Base-by-base conservation (phyloP, 2,888 invertebrate species). In the Chrysolina oricalcia region DNA sequence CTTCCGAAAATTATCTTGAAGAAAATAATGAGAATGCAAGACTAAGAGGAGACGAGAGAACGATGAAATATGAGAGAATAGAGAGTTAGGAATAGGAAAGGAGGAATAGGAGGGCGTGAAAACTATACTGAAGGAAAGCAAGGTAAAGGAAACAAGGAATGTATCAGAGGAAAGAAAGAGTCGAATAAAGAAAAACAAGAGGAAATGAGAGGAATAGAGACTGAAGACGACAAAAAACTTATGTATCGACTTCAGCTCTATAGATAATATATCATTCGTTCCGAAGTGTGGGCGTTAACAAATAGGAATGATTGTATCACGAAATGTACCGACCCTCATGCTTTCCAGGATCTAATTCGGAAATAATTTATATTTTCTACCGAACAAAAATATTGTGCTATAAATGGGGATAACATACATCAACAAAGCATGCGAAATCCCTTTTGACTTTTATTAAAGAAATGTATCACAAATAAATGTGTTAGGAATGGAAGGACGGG, bases 401-500 rank as follows among this genome's bases (percentile, higher is more conserved):
- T 59, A 27, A 27, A 59, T 27, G 59, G 13, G 59, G n/a, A 59
- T 27, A 59, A 59, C 59, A 59, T 35, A 27, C 6, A 59, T 8
- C 59, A 59, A 59, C 27, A 59, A 27, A 59, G 59, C 59, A 27
- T 35, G 35, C 27, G 17, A 59, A 59, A 59, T 59, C 59, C 59
- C n/a, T 23, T 27, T 35, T 27, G 59, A 59, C 59, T 59, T 59
- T 27, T 59, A 59, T 59, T 59, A n/a, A 59, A 59, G 59, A 59
- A 27, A 59, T 59, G 13, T 59, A 59, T 27, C 59, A 59, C 35
- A 59, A 35, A 59, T 59, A 35, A 59, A 59, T 59, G 59, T 59
- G 59, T 59, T 59, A n/a, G 59, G 27, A 35, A 59, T 59, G 59
- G 27, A 59, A 59, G 59, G 59, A 59, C n/a, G 35, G 59, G n/a